Evolutionary conservation across 2,113 vertebrate genomes (phyloP), one percentile per base, ranked within the genome.

Genomic region (Rhipidura dahli): DNA sequence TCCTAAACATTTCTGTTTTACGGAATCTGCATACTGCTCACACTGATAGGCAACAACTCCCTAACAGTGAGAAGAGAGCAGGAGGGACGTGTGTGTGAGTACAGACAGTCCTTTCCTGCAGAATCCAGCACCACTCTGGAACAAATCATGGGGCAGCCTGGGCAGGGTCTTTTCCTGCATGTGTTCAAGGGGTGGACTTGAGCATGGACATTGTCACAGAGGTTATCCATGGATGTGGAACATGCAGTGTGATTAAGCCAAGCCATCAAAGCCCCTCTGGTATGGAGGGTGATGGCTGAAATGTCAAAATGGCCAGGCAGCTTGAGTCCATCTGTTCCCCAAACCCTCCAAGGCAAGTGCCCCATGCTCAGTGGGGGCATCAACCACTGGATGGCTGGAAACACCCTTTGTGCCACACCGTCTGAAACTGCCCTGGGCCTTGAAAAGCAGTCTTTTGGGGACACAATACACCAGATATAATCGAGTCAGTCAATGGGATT

Each of bases 401-500:
- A 59, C 27, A 51, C 10, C 44, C 33, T 33, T 50, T 33, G 21
- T 6, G 7, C 27, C 71, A 51, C 45, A 44, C 4, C 71, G 8
- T 35, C 33, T 49, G 65, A 26, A 28, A 35, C 12, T 47, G 27
- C 15, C 26, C 22, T 37, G 61, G 44, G 27, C 19, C 63, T 77
- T 53, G 33, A 60, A 37, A 28, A 77, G 27, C 23, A 60, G 10
- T n/a, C 6, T 60, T 31, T 15, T 0, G 7, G 24, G 7, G 14
- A 37, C 39, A 68, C 6, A 18, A 7, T 27, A 26, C 39, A 30
- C 8, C 19, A 35, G 24, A 68, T 61, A 27, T 9, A 47, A 82
- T 30, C 0, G 0, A 68, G 14, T 68, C 70, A 76, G 61, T 26
- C 7, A 40, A 22, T 3, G 3, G 24, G 21, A n/a, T 44, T 53